phyloP scores from a whole-genome alignment of 2,888 invertebrate species.

The Vanessa cardui region DNA sequence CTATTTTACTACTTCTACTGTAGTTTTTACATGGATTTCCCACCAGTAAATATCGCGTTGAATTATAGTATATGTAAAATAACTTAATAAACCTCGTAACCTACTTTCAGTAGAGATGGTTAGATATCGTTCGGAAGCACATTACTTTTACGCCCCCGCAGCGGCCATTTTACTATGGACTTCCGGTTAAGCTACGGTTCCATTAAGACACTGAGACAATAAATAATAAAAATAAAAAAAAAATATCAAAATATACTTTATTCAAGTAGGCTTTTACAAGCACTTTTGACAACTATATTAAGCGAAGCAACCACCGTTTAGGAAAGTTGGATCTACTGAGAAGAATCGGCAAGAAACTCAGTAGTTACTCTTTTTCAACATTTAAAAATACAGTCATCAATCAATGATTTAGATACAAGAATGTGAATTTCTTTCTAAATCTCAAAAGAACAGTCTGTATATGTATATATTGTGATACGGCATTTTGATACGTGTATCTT shows the following conservation, averaged over 20 bases:
- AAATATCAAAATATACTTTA: too few relatives aligned
- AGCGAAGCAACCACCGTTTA: too few relatives aligned
- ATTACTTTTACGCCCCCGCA: slow-evolving; percentile 47
- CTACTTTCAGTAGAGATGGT: slow-evolving; percentile 27
- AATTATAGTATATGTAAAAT: slow-evolving; percentile 2
- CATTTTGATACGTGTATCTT: too few relatives aligned
- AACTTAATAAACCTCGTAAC: slow-evolving; percentile 21
- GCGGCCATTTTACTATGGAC: slow-evolving; percentile 42
- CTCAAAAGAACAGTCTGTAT: too few relatives aligned
- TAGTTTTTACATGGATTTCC: not conserved
- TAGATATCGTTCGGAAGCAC: slow-evolving; percentile 49
- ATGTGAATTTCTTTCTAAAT: too few relatives aligned
- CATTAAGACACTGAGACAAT: not conserved
- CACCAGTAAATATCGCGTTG: not conserved
- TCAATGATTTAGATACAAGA: too few relatives aligned
- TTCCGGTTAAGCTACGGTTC: slow-evolving; percentile 29
- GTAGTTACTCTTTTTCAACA: not conserved
- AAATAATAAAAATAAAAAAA: not conserved
- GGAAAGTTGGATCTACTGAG: too few relatives aligned
- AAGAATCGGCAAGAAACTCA: too few relatives aligned
- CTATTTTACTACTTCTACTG: not conserved
- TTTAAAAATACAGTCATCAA: too few relatives aligned
- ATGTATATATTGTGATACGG: too few relatives aligned
- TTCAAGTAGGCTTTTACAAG: too few relatives aligned
- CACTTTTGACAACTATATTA: too few relatives aligned